phyloP scores from a whole-genome alignment of 2,113 vertebrate species.

The Microtus pennsylvanicus region DNA sequence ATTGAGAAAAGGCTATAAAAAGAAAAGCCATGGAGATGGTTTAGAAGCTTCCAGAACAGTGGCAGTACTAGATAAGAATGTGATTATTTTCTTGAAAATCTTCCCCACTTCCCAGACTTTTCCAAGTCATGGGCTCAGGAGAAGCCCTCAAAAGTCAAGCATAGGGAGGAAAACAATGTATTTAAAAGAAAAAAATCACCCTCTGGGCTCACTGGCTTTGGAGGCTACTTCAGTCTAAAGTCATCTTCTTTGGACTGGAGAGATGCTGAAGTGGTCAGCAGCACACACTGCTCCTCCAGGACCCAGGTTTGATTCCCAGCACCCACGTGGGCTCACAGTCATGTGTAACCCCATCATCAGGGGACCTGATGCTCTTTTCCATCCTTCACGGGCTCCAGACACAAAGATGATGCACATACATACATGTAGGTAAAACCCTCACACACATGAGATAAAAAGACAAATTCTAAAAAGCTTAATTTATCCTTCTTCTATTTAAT shows the following conservation, averaged over 20 bases:
- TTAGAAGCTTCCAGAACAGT: slow-evolving; percentile 4
- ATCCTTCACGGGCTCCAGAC: background rate
- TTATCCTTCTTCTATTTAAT: background rate
- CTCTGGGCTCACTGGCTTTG: background rate
- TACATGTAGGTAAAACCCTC: background rate
- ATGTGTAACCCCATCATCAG: background rate
- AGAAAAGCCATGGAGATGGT: background rate
- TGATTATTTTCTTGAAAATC: background rate
- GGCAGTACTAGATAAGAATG: background rate
- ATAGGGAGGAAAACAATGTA: background rate
- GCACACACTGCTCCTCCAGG: background rate
- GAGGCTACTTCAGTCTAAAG: slow-evolving; percentile 8
- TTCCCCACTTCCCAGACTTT: background rate
- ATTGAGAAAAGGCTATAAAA: slow-evolving; percentile 10
- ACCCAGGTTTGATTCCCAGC: background rate
- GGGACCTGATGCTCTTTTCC: background rate
- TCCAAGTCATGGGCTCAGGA: background rate
- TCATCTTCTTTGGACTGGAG: background rate
- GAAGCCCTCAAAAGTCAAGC: background rate
- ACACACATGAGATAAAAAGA: background rate
- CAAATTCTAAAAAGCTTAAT: background rate
- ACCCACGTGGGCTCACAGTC: background rate
- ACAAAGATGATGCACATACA: background rate
- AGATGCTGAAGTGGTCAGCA: background rate
- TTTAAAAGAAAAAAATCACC: slow-evolving; percentile 23